phyloP scores from a whole-genome alignment of 2,113 vertebrate species.

The Hydropotes inermis region DNA sequence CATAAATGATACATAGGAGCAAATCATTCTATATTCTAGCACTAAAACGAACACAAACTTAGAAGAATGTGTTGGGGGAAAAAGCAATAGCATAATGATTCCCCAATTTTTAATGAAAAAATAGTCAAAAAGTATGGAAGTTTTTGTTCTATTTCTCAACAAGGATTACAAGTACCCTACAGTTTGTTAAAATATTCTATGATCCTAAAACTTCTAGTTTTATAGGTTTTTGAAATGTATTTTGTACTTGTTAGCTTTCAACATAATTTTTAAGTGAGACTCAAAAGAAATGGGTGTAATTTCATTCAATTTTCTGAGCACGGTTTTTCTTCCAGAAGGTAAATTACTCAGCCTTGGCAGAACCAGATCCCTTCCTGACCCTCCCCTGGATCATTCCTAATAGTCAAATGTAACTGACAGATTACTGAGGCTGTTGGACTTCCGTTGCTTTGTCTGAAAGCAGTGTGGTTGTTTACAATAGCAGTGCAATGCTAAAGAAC shows the following conservation, averaged over 20 bases:
- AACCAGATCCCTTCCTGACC: neutral
- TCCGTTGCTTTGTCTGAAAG: neutral
- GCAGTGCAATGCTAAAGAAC: neutral
- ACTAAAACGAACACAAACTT: neutral
- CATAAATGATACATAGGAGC: neutral
- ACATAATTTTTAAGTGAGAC: neutral
- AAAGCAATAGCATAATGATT: neutral
- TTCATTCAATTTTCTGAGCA: neutral
- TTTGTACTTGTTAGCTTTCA: slow-evolving; percentile 20
- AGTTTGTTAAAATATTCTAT: neutral
- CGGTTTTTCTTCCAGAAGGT: neutral
- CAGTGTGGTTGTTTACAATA: neutral
- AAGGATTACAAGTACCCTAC: neutral
- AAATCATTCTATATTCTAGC: neutral
- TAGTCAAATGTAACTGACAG: neutral
- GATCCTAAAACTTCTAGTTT: neutral
- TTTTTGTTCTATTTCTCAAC: neutral
- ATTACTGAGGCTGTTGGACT: neutral
- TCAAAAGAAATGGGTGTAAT: neutral
- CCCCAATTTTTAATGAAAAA: slow-evolving; percentile 8
- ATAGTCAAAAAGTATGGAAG: neutral
- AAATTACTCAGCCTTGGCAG: neutral
- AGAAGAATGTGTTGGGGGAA: neutral
- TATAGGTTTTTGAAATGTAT: neutral
- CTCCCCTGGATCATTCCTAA: neutral